Conservation (phyloP, 2,113 vertebrate genomes). For the Hydropotes inermis region DNA sequence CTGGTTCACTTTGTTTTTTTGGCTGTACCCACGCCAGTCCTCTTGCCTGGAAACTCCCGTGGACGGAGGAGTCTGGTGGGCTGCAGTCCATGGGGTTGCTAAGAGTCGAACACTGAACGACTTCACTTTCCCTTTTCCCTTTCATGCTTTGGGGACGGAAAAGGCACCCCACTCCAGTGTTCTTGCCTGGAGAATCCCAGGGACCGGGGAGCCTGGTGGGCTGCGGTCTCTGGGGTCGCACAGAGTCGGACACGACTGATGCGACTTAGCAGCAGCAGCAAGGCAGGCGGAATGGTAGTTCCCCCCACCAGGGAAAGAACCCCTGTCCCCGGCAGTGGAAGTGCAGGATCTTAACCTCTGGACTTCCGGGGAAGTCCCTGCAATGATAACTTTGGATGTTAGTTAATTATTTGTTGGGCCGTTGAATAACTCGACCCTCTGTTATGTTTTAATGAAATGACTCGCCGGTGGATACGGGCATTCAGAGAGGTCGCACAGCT, state of each 20-base stretch:
- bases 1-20: background rate
- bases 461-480: fast-evolving
- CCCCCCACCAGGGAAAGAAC: background rate
- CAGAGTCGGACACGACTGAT: no score
- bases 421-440: background rate
- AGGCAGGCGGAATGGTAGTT: background rate
- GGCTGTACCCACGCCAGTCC: background rate
- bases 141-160: no score
- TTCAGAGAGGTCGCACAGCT: background rate
- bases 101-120: no score
- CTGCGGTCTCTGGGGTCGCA: no score
- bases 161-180: no score
- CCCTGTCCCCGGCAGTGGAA: background rate
- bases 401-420: background rate
- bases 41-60: no score
- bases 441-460: background rate
- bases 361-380: background rate
- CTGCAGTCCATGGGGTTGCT: no score
- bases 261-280: background rate
- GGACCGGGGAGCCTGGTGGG: no score
- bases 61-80: no score
- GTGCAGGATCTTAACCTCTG: background rate
- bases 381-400: background rate
- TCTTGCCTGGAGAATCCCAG: no score
- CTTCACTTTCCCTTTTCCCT: no score